Base-by-base conservation (phyloP, 2,888 invertebrate genomes). In the Noctua janthina region DNA sequence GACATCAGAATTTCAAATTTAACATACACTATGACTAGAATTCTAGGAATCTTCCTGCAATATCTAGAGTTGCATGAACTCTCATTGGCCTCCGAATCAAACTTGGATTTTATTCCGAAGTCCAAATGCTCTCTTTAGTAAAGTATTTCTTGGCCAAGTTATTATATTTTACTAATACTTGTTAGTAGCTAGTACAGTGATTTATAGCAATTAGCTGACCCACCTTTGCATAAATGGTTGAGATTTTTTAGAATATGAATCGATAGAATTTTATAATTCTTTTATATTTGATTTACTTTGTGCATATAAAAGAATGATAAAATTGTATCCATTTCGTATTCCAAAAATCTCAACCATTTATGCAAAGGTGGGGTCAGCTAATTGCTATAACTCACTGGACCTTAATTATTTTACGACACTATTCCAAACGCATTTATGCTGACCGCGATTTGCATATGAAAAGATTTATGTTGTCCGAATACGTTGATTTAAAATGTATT, bases 381-480 rank as follows among this genome's bases (percentile, higher is more conserved):
- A 39, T 39, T 39, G 39, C 39, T 39, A 39, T 39, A 39, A 39
- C 4, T 39, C 39, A 39, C 39, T 39, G 39, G 1, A 7, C n/a
- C 62, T 62, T 2, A 76, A 69, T 64, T 5, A 76, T 64, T 62
- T 35, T 69, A 56, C 72, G 29, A 56, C 46, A 69, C 43, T 62
- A n/a, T 59, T 62, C 8, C 15, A 70, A 29, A 43, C 43, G 39
- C n/a, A 70, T 76, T 68, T 62, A 59, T 72, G 23, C 20, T 8
- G n/a, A 15, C 35, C 23, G 67, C 39, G 72, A 82, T 73, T 82
- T 75, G 54, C 74, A 78, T 62, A 17, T 75, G 59, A 56, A 74
- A 67, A 56, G 17, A 67, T 70, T 46, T 15, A 78, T 76, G 49
- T 43, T 49, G 59, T 66, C 64, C 10, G 39, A 86, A 76, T 49